phyloP scores from a whole-genome alignment of 2,797 vertebrate species.

The Poeciliopsis turneri region DNA sequence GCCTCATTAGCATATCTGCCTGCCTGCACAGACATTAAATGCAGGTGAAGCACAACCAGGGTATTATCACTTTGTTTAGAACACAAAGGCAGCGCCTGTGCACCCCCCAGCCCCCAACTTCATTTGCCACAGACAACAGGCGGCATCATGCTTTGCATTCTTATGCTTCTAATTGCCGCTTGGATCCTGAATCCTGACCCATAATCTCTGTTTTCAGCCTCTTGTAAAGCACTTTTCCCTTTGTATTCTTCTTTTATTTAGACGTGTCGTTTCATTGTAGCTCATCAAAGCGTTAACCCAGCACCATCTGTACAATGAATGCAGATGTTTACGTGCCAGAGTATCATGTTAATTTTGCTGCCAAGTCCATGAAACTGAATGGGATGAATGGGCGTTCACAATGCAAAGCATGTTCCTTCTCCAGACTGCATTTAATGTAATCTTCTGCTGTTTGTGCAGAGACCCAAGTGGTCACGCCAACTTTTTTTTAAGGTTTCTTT shows the following conservation, averaged over 20 bases:
- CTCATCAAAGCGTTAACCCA: conserved; percentile 24
- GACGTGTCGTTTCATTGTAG: conserved; percentile 27
- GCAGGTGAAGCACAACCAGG: conserved; percentile 69
- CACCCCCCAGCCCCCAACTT: conserved; percentile 40
- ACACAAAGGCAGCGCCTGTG: conserved; percentile 57
- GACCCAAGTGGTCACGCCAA: neutral
- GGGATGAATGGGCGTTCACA: conserved; percentile 14
- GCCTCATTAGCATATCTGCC: conserved; percentile 77
- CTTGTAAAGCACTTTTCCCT: conserved; percentile 54
- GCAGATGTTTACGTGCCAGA: conserved; percentile 31
- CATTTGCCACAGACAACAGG: conserved; percentile 54
- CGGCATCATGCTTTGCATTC: conserved; percentile 50
- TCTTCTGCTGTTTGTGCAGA: conserved; percentile 22
- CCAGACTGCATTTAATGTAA: neutral
- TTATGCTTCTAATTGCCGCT: conserved; percentile 59
- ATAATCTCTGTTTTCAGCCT: conserved; percentile 56
- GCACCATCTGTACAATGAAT: conserved; percentile 29
- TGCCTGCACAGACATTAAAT: conserved; percentile 69
- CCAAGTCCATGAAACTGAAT: conserved; percentile 40
- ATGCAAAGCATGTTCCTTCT: conserved; percentile 9
- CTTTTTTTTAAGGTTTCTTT: neutral
- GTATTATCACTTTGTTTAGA: conserved; percentile 74
- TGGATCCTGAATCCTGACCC: conserved; percentile 55
- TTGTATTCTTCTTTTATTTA: conserved; percentile 35
- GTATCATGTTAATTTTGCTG: conserved; percentile 39